Percentiles rank a stretch among this genome's conserved stretches.
These are phyloP conservation scores for Melanerpes aurifrons DNA, from an alignment of 2,113 vertebrate species.

Conservation along the genomic window DNA sequence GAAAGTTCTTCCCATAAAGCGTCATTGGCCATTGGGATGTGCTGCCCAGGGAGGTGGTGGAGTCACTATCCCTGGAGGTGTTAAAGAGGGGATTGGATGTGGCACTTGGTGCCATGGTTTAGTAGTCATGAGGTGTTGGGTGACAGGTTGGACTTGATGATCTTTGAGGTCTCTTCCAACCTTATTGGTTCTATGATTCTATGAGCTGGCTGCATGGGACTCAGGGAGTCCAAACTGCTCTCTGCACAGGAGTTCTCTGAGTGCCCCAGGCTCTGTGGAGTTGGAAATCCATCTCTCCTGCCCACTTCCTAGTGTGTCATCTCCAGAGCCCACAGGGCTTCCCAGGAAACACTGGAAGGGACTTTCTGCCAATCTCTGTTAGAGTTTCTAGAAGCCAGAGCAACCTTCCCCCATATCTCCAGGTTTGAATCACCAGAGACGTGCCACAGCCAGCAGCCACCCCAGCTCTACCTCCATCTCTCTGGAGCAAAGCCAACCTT, in stretches of 20 bases:
- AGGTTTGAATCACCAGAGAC: neutral
- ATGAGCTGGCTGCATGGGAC: neutral
- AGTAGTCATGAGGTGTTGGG: no score
- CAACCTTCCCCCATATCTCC: neutral
- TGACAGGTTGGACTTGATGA: no score
- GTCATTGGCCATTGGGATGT: no score
- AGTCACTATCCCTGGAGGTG: no score
- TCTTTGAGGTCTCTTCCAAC: no score
- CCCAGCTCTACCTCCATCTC: neutral
- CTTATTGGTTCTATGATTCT: no score
- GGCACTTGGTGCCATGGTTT: no score
- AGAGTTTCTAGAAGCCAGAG: neutral
- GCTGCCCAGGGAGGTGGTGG: no score
- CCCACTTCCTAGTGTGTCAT: neutral
- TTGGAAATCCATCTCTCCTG: neutral
- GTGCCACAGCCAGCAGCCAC: conserved; percentile 24
- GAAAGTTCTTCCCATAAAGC: no score
- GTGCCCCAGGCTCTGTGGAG: neutral
- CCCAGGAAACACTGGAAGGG: conserved; percentile 26
- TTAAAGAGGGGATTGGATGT: no score
- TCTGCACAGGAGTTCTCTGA: neutral
- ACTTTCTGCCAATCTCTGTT: neutral
- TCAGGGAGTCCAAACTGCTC: accelerated
- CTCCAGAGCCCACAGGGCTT: neutral
- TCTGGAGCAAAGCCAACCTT: neutral